These are phyloP conservation scores for Dasyornis broadbenti DNA, from an alignment of 2,113 vertebrate species.

Conservation along the genomic window DNA sequence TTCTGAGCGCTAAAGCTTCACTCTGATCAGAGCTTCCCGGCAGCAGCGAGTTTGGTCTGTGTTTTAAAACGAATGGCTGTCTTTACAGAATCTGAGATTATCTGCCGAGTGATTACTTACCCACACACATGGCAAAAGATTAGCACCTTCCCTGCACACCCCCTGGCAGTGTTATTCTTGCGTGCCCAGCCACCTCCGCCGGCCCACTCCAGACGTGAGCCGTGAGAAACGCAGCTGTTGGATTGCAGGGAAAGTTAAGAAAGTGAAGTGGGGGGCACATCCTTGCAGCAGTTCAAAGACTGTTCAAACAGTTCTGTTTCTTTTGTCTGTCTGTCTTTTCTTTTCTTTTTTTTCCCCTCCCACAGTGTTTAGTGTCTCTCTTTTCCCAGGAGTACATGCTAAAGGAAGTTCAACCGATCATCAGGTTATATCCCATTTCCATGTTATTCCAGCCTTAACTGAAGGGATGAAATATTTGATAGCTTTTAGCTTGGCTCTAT, in stretches of 20 bases:
- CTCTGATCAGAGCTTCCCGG: not conserved
- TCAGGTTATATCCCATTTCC: not conserved
- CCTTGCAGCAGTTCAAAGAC: not conserved
- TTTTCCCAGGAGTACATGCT: not conserved
- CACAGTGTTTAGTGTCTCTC: not conserved
- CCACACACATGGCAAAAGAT: not conserved
- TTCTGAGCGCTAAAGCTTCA: not conserved
- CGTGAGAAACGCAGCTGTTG: not conserved
- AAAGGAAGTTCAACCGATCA: not conserved
- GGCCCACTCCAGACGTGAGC: not conserved
- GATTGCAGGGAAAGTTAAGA: not conserved
- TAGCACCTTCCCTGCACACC: not conserved
- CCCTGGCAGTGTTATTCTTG: not conserved
- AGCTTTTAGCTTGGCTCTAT: not conserved
- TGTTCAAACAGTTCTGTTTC: not conserved
- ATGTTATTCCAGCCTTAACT: not conserved
- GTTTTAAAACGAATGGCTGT: not conserved
- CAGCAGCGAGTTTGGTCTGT: not conserved
- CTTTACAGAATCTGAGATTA: not conserved
- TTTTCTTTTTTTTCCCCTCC: accelerated
- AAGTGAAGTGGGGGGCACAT: not conserved
- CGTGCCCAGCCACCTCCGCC: not conserved
- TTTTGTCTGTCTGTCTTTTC: not conserved
- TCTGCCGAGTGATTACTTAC: not conserved
- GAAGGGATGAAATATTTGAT: not conserved